Evolutionary conservation across 2,888 invertebrate species (phyloP).

Genomic region (Marronus borbonicus): DNA sequence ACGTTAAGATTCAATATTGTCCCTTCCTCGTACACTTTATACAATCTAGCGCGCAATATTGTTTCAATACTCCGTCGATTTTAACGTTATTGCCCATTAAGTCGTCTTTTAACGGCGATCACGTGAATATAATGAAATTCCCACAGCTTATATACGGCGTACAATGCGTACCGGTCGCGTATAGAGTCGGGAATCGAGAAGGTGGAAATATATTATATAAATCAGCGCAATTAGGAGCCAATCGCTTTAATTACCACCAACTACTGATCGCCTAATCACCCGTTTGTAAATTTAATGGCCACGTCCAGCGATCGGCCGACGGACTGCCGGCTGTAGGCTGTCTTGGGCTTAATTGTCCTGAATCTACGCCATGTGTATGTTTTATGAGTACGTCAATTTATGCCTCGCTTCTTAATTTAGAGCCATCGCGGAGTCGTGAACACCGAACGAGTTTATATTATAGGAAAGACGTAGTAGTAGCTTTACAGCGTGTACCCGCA

Average conservation of each 20-base stretch:
- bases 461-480: background rate
- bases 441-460: background rate
- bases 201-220: constrained; percentile 51
- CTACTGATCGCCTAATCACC: constrained; percentile 53
- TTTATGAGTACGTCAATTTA: constrained; percentile 13
- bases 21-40: no score
- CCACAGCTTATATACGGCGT: background rate
- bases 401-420: constrained; percentile 11
- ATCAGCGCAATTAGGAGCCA: constrained; percentile 56
- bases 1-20: no score
- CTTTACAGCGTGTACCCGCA: no score
- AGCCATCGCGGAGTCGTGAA: constrained; percentile 1
- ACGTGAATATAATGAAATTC: constrained; percentile 3
- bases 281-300: constrained; percentile 46
- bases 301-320: constrained; percentile 5
- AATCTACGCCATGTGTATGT: constrained; percentile 11
- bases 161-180: no score
- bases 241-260: constrained; percentile 56
- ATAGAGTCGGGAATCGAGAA: constrained; percentile 9
- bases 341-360: constrained; percentile 18
- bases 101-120: no score
- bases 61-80: no score
- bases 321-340: constrained; percentile 5
- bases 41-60: no score
- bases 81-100: no score